These are phyloP conservation scores for Lasioglossum oenotherae DNA, from an alignment of 2,888 invertebrate genomes.

Conservation along the genomic window DNA sequence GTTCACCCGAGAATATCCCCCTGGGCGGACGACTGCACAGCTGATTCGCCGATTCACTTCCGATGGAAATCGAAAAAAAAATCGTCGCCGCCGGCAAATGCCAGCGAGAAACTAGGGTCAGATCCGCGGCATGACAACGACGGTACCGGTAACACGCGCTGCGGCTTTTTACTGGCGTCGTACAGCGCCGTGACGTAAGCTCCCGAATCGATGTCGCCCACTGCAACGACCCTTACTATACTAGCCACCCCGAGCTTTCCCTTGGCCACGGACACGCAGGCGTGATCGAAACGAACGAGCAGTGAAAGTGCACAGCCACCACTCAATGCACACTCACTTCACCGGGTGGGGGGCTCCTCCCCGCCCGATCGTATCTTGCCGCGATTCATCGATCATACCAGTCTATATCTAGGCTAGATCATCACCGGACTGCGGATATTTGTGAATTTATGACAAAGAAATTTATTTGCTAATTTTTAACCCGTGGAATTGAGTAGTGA, in stretches of 20 bases:
- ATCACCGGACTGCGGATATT: neutral
- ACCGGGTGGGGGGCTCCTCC: too few relatives aligned
- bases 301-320: conserved; percentile 6
- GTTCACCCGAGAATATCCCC: conserved; percentile 4
- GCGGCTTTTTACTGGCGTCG: conserved; percentile 56
- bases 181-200: conserved; percentile 72
- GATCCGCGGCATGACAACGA: conserved; percentile 73
- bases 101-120: conserved; percentile 69
- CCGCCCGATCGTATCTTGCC: neutral
- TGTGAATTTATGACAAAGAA: neutral
- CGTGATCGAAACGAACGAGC: conserved; percentile 6
- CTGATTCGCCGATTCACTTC: conserved; percentile 8
- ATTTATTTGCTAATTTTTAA: neutral
- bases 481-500: too few relatives aligned
- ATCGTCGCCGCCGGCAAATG: conserved; percentile 57
- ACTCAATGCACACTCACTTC: neutral
- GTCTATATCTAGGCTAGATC: neutral
- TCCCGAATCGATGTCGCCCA: conserved; percentile 73
- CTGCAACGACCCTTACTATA: conserved; percentile 63
- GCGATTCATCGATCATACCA: conserved; percentile 1
- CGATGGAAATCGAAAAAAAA: conserved; percentile 8
- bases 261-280: conserved; percentile 24
- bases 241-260: conserved; percentile 49
- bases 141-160: conserved; percentile 40
- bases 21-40: neutral